phyloP scores from a whole-genome alignment of 2,797 vertebrate genomes.

The Lepidocolaptes lacrymiger region DNA sequence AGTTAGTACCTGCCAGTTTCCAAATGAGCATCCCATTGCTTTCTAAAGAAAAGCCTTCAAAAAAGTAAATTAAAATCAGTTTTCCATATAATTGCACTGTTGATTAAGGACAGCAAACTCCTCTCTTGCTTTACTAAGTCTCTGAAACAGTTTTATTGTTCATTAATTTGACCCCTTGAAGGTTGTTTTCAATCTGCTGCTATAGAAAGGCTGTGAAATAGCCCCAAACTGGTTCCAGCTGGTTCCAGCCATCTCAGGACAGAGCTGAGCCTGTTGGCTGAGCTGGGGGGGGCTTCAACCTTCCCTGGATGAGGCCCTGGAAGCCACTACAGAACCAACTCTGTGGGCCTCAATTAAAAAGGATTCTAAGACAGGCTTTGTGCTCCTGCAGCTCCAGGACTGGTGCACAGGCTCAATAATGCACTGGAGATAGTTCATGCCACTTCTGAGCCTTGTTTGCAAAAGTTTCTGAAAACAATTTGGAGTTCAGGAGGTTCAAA shows the following conservation, averaged over 20 bases:
- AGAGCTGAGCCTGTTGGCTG: neutral
- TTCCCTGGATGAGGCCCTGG: neutral
- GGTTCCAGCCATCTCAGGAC: accelerated
- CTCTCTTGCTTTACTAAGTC: neutral
- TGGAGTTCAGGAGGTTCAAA: neutral
- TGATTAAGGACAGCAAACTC: neutral
- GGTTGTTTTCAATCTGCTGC: neutral
- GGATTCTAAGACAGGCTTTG: neutral
- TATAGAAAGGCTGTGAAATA: neutral
- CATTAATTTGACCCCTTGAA: neutral
- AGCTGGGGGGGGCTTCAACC: neutral
- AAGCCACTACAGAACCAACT: neutral
- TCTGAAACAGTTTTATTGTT: neutral
- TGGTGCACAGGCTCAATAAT: neutral
- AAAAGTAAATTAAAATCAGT: neutral
- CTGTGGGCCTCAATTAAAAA: neutral
- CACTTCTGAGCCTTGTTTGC: neutral
- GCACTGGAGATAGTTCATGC: neutral
- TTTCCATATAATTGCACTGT: neutral
- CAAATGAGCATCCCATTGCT: neutral
- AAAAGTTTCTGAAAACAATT: neutral
- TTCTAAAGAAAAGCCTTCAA: neutral
- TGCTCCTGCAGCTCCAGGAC: neutral
- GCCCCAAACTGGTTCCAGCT: accelerated
- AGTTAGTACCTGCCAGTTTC: neutral